These are phyloP conservation scores for Hirundichthys speculiger DNA, from an alignment of 2,113 vertebrate genomes.

Conservation along the genomic window DNA sequence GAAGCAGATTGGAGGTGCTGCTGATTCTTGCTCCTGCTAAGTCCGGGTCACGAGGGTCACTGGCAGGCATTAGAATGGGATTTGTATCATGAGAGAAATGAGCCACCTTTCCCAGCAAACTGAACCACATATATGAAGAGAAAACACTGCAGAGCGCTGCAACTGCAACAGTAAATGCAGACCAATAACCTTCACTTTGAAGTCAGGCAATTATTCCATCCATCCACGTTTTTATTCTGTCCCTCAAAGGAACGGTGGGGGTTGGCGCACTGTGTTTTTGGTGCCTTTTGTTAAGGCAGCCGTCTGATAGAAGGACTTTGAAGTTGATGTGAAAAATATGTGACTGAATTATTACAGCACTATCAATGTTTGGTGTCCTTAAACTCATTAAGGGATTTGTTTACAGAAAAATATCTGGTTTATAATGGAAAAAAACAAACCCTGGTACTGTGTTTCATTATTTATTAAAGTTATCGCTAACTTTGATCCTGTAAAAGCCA, in stretches of 20 bases:
- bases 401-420: background rate
- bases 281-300: constrained; percentile 53
- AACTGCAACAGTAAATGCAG: constrained; percentile 53
- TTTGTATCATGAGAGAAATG: constrained; percentile 48
- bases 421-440: constrained; percentile 10
- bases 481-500: constrained; percentile 51
- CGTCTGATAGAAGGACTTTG: constrained; percentile 59
- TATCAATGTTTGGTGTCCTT: constrained; percentile 33
- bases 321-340: constrained; percentile 68
- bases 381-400: constrained; percentile 20
- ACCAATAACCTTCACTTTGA: constrained; percentile 72
- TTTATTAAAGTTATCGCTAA: constrained; percentile 44
- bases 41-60: constrained; percentile 44
- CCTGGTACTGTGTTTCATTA: constrained; percentile 10
- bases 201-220: constrained; percentile 72
- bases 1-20: constrained; percentile 16
- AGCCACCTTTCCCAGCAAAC: constrained; percentile 33
- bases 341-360: constrained; percentile 30
- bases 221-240: constrained; percentile 64
- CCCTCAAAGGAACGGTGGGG: constrained; percentile 41
- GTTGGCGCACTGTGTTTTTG: constrained; percentile 24
- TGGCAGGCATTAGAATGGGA: constrained; percentile 44
- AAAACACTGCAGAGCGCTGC: constrained; percentile 49
- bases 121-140: constrained; percentile 42
- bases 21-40: constrained; percentile 14